A percentile compares a stretch with the other conserved stretches of the same genome.
phyloP scores from a whole-genome alignment of 2,888 invertebrate genomes.

The Nezara viridula region DNA sequence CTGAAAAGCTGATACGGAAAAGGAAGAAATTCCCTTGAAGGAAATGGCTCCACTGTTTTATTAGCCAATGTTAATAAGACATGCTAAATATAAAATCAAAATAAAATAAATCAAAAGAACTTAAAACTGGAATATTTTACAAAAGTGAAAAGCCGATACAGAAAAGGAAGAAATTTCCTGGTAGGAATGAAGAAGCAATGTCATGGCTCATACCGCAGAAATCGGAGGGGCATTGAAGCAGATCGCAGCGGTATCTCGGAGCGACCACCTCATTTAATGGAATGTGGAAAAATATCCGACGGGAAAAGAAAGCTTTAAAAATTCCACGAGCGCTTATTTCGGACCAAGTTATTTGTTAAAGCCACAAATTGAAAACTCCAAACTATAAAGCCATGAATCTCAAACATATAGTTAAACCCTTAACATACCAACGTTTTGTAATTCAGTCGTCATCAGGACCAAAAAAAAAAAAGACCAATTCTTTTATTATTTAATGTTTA shows the following conservation, averaged over 20 bases:
- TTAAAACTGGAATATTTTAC: not conserved
- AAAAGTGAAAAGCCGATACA: not conserved
- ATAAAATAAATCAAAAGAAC: not conserved
- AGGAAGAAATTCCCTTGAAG: no score
- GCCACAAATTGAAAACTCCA: no score
- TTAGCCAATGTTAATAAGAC: no score
- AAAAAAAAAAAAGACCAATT: no score
- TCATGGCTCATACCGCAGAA: not conserved
- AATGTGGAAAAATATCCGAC: not conserved
- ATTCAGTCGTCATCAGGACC: no score
- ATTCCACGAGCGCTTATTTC: not conserved
- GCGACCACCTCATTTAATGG: not conserved
- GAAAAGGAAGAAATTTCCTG: not conserved
- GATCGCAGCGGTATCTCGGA: not conserved
- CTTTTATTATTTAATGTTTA: no score
- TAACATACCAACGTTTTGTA: no score
- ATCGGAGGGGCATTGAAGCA: not conserved
- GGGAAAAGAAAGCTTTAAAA: not conserved
- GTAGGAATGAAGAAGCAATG: not conserved
- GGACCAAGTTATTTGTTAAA: not conserved
- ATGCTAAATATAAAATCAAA: no score
- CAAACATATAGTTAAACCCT: no score
- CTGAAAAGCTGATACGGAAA: no score
- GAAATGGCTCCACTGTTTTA: no score
- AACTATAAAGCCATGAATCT: no score